These are phyloP conservation scores for Psittacula echo DNA, from an alignment of 2,797 vertebrate species.

Conservation along the genomic window DNA sequence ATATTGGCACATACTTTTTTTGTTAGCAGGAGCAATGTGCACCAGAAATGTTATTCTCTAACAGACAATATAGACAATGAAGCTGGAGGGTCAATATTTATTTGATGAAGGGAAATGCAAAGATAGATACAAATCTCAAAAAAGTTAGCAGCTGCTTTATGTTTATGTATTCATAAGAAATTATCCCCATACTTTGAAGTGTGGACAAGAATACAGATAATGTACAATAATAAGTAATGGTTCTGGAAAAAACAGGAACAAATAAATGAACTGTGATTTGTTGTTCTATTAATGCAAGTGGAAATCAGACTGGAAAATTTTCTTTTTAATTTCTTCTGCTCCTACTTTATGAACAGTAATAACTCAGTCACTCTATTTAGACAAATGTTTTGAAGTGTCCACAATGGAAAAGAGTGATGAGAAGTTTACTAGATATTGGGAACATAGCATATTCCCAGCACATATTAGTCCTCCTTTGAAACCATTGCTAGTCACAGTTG, in stretches of 20 bases:
- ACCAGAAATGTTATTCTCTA: not conserved
- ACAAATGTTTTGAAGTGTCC: not conserved
- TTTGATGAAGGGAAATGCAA: conserved; percentile 8
- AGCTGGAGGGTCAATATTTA: not conserved
- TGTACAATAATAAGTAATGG: not conserved
- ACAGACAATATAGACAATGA: not conserved
- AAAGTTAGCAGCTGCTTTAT: not conserved
- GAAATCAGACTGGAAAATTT: not conserved
- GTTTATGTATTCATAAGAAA: conserved; percentile 22
- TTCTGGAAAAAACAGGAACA: not conserved
- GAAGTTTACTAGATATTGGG: not conserved
- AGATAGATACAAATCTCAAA: not conserved
- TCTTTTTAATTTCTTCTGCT: not conserved
- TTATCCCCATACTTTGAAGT: not conserved
- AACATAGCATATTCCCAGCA: not conserved
- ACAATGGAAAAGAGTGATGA: not conserved
- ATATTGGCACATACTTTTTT: not conserved
- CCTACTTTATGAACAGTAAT: not conserved
- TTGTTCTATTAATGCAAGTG: not conserved
- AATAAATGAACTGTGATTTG: not conserved
- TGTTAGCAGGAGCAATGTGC: not conserved
- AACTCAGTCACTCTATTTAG: not conserved
- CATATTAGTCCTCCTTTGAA: not conserved
- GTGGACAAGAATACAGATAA: not conserved
- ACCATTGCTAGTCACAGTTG: not conserved